Evolutionary conservation across 2,113 vertebrate genomes (phyloP).

Genomic region (Oxyruncus cristatus): DNA sequence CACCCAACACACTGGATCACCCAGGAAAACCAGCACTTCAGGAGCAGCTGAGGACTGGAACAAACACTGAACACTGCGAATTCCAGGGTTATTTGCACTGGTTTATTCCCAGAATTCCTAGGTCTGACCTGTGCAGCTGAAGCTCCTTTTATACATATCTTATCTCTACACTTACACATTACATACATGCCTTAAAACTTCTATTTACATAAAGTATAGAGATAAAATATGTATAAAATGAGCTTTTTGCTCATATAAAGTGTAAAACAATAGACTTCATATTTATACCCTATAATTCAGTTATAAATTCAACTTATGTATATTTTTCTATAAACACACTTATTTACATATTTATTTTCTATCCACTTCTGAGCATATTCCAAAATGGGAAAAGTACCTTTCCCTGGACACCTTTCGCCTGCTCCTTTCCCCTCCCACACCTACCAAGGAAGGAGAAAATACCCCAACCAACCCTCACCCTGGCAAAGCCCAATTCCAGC

Average conservation of each 20-base stretch:
- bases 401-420: background rate
- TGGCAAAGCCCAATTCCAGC: background rate
- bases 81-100: background rate
- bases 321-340: no score
- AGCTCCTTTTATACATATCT: background rate
- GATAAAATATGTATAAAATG: no score
- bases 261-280: no score
- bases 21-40: background rate
- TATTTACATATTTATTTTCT: rapidly evolving
- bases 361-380: rapidly evolving
- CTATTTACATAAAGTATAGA: no score
- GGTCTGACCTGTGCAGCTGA: no score
- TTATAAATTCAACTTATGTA: no score
- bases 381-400: background rate
- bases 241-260: no score
- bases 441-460: rapidly evolving
- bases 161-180: no score
- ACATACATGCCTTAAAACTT: no score
- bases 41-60: background rate
- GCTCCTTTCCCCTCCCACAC: background rate
- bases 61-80: background rate
- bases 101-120: background rate
- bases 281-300: no score
- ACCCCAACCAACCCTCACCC: rapidly evolving
- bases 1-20: background rate